Evolutionary conservation across 2,797 vertebrate species (phyloP).

Genomic region (Parambassis ranga): DNA sequence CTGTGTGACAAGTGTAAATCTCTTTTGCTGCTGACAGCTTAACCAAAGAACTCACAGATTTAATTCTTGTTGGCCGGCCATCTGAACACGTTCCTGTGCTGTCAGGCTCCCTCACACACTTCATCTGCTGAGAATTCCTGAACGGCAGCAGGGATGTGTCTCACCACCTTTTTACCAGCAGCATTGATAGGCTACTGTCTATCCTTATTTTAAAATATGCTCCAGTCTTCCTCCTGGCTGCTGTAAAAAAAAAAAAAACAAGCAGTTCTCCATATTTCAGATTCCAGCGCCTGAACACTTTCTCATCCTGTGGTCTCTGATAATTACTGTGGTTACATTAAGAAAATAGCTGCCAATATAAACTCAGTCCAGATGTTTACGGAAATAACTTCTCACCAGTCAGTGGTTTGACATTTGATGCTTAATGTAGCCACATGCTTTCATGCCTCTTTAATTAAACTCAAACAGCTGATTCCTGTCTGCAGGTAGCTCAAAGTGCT

Average conservation of each 20-base stretch:
- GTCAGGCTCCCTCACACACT: constrained; percentile 23
- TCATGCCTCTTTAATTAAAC: constrained; percentile 17
- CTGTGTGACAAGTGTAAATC: constrained; percentile 34
- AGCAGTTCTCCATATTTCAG: constrained; percentile 10
- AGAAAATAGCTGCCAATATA: constrained; percentile 18
- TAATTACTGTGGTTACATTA: constrained; percentile 38
- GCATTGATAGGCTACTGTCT: not conserved
- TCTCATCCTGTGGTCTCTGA: constrained; percentile 12
- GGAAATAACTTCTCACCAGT: constrained; percentile 31
- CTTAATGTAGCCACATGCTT: constrained; percentile 20
- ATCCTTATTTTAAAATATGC: not conserved
- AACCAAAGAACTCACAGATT: constrained; percentile 55
- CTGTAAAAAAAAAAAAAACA: not conserved
- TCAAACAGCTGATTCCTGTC: not conserved
- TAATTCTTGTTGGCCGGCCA: constrained; percentile 27
- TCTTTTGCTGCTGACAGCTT: constrained; percentile 39
- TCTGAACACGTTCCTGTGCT: constrained; percentile 28
- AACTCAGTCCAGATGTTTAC: constrained; percentile 55
- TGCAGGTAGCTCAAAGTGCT: not conserved
- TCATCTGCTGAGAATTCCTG: constrained; percentile 24
- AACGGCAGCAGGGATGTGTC: not conserved
- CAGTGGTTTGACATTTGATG: constrained; percentile 16
- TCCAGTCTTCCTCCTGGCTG: not conserved
- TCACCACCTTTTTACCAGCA: not conserved
- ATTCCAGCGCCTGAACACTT: not conserved